A percentile compares a stretch with the other conserved stretches of the same genome.
phyloP scores from a whole-genome alignment of 2,113 vertebrate species.

The Podiceps cristatus region DNA sequence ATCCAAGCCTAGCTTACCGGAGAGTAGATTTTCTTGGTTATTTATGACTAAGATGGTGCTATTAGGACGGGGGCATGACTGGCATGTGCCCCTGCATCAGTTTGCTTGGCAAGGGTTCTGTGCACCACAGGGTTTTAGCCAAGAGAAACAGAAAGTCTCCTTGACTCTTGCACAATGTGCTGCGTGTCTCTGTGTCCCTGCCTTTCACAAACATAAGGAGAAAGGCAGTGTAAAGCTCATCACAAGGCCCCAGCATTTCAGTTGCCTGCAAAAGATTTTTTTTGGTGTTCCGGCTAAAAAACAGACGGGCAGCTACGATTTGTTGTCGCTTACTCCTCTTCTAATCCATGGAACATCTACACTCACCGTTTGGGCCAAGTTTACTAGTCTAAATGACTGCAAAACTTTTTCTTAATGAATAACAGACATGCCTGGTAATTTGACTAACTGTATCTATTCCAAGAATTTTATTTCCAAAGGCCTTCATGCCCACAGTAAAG shows the following conservation, averaged over 20 bases:
- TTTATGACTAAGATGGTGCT: neutral
- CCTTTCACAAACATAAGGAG: neutral
- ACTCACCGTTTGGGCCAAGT: neutral
- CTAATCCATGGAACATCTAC: neutral
- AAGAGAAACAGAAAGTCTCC: neutral
- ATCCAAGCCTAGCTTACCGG: neutral
- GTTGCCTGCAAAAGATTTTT: neutral
- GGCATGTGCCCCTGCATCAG: neutral
- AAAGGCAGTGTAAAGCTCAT: neutral
- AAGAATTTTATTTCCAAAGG: neutral
- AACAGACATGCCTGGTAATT: neutral
- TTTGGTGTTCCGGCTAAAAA: neutral
- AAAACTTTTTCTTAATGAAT: neutral
- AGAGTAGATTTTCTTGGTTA: neutral
- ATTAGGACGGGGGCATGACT: neutral
- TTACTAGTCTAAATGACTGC: neutral
- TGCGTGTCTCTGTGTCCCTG: neutral
- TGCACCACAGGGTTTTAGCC: neutral
- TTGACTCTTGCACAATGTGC: neutral
- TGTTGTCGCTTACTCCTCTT: neutral
- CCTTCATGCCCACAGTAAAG: neutral
- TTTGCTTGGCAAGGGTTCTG: neutral
- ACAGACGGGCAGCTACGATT: fast-evolving
- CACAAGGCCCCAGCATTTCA: neutral
- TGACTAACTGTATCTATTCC: neutral